Evolutionary conservation across 2,888 invertebrate species (phyloP).

Genomic region (Phengaris alcon): DNA sequence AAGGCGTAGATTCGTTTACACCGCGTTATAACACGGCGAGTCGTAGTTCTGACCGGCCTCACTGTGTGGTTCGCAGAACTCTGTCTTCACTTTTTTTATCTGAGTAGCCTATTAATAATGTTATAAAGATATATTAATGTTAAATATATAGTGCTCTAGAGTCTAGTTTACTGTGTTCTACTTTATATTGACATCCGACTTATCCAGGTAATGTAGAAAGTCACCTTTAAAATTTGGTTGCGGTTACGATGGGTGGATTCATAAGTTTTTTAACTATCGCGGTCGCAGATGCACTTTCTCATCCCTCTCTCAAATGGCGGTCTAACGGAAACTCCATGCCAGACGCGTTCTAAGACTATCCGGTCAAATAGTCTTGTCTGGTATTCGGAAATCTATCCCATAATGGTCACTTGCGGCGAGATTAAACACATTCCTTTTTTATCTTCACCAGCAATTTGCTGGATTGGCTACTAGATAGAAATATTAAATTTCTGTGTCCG

Average conservation of each 20-base stretch:
- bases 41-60: too few species aligned
- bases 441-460: not conserved
- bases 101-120: not conserved
- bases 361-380: not conserved
- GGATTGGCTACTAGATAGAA: not conserved
- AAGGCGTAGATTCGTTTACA: too few species aligned
- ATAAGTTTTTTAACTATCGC: not conserved
- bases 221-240: not conserved
- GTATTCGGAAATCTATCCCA: conserved; percentile 5
- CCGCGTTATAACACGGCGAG: too few species aligned
- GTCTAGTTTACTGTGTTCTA: not conserved
- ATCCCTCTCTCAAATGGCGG: not conserved
- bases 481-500: not conserved
- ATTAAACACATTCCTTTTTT: not conserved
- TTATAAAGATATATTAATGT: not conserved
- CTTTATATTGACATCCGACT: not conserved
- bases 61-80: too few species aligned
- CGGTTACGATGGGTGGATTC: not conserved
- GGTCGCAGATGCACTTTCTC: conserved; percentile 3
- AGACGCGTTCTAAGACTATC: conserved; percentile 10
- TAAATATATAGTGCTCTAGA: not conserved
- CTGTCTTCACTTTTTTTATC: too few species aligned
- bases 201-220: not conserved
- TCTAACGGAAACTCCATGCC: conserved; percentile 9
- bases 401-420: not conserved